Percentiles rank a stretch among this genome's conserved stretches.
Conservation (phyloP, 2,888 invertebrate species). For the Drosophila setosimentum region DNA sequence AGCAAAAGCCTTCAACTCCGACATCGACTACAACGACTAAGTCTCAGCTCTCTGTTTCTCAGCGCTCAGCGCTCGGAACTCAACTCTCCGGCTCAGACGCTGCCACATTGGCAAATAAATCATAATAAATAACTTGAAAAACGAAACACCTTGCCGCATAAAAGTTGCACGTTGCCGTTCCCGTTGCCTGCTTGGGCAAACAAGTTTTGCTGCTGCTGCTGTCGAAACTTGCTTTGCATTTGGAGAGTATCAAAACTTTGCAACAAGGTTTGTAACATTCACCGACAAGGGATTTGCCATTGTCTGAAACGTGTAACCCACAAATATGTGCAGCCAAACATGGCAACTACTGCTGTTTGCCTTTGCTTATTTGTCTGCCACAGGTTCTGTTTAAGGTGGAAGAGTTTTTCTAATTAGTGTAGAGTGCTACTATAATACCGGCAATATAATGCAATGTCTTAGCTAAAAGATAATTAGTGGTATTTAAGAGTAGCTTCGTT, state of each 20-base stretch:
- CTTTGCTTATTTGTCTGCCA: neutral
- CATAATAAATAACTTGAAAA: conserved; percentile 83
- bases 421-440: neutral
- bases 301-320: neutral
- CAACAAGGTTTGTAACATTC: conserved; percentile 16
- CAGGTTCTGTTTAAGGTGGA: neutral
- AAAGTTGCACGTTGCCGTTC: conserved; percentile 69
- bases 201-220: conserved; percentile 44
- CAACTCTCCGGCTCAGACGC: conserved; percentile 42
- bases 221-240: conserved; percentile 9
- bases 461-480: neutral
- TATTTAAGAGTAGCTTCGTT: neutral
- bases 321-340: neutral
- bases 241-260: conserved; percentile 15
- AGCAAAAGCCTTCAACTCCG: conserved; percentile 38
- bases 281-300: conserved; percentile 5
- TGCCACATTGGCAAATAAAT: conserved; percentile 81
- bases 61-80: conserved; percentile 9
- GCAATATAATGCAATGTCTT: neutral
- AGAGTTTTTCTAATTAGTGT: neutral
- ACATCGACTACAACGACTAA: conserved; percentile 12
- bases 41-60: conserved; percentile 18
- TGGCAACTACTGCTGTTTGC: neutral
- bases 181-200: conserved; percentile 36
- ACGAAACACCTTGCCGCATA: conserved; percentile 79